Evolutionary conservation across 2,797 vertebrate species (phyloP), one percentile per base, ranked within the genome.

Genomic region (Sebastes matsubarae): DNA sequence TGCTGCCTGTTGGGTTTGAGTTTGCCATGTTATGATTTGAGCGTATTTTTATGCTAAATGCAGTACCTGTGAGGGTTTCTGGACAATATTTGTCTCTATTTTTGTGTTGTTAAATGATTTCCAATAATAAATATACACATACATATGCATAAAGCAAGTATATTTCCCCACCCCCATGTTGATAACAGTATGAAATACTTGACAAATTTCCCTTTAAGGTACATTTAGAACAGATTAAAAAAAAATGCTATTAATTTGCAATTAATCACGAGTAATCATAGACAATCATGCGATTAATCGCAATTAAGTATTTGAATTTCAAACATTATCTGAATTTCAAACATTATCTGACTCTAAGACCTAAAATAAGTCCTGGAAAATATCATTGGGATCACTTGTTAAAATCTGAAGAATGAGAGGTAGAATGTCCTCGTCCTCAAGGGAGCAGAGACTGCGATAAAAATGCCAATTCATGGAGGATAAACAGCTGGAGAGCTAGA

Each of bases 81-180:
- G 38, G 38, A 42, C 38, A 42, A 42, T 42, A 42, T 42, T 0
- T 42, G 38, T 42, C 38, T 0, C 0, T 42, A 0, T 42, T 42
- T 42, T 42, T 42, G 38, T 42, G 0, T 42, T 42, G 38, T 42
- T 42, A 42, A 42, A 16, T 42, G 13, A 42, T 42, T 42, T 42
- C 14, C 38, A 42, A 0, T 42, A 42, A 42, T 42, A 42, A 16
- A 42, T 16, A 42, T 42, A 42, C 0, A 16, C 38, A 16, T 16
- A 42, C 13, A 42, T 42, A 3, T 42, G 38, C 38, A 42, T 42
- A 42, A 42, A 42, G 38, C 38, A 16, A 42, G 38, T 6, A 42
- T 42, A 42, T 42, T 3, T 6, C 1, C 14, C 14, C 13, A 42
- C 14, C 38, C 18, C 7, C 50, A n/a, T 52, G 42, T 3, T 46